These are phyloP conservation scores for Netelia virgata DNA, from an alignment of 2,888 invertebrate genomes.

Conservation along the genomic window DNA sequence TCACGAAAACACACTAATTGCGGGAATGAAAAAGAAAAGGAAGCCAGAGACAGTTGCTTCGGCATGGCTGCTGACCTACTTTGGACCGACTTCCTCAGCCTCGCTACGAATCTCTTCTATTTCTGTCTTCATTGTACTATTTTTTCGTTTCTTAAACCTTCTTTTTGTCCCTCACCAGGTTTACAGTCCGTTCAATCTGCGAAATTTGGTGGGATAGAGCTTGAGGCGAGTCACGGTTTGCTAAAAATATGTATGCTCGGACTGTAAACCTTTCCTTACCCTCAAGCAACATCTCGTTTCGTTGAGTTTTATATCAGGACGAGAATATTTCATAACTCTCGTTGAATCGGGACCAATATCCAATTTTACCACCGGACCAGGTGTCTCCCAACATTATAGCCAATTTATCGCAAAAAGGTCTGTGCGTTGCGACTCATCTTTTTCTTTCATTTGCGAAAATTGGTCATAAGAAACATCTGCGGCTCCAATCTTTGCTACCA, in stretches of 20 bases:
- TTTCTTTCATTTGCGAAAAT: conserved; percentile 22
- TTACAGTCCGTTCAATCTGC: neutral
- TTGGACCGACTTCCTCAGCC: conserved; percentile 41
- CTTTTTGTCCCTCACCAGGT: neutral
- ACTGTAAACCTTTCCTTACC: no score
- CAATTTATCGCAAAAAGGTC: conserved; percentile 50
- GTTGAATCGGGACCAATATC: conserved; percentile 29
- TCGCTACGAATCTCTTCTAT: conserved; percentile 31
- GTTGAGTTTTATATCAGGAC: conserved; percentile 4
- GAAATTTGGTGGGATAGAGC: neutral
- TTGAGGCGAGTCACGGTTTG: neutral
- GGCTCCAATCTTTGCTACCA: neutral
- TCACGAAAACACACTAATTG: conserved; percentile 20
- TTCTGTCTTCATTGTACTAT: conserved; percentile 12
- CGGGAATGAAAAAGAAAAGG: conserved; percentile 6
- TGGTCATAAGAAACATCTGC: conserved; percentile 51
- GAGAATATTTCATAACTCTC: neutral
- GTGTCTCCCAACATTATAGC: neutral
- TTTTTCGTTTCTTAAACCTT: neutral
- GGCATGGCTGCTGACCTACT: conserved; percentile 53
- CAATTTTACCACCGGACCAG: conserved; percentile 26
- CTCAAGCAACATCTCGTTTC: neutral
- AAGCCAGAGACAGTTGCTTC: conserved; percentile 3
- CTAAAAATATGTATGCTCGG: no score
- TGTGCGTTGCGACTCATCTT: conserved; percentile 5